Base-by-base conservation (phyloP, 2,797 vertebrate genomes). In the Neosilurus mollespiculum region DNA sequence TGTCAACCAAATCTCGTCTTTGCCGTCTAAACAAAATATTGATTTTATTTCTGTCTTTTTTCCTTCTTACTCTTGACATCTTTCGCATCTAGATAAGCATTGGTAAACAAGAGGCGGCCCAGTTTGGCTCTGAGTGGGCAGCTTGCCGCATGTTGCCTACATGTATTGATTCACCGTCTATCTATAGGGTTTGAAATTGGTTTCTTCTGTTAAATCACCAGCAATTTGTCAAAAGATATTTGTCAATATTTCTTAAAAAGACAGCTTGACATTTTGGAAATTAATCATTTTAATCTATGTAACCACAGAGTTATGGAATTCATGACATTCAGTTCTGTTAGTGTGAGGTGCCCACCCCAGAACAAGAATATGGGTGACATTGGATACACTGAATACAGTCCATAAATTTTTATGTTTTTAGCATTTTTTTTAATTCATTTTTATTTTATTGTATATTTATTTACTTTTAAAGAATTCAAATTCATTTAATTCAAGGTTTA, bases 21-120 rank as follows among this genome's bases (percentile, higher is more conserved):
- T 80, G 65, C 80, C 77, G 64, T 86, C 85, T 53, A 84, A 66
- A 81, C 34, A 71, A 84, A 88, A 80, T 81, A 85, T 67, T 72
- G 64, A 78, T 56, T 85, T 76, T 75, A 54, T 80, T 72, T 62
- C 81, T 30, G 61, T 54, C 24, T 86, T 81, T 78, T 16, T 18
- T 49, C 9, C 30, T n/a, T 49, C 61, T 54, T 34, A 83, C 58
- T 76, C 81, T 62, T 81, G 80, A 82, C 78, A 80, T 87, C 65
- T 83, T 82, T 78, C 59, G 53, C 62, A 77, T 85, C 81, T 62
- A 83, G 78, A 82, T 71, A 56, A 83, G 84, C 59, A 64, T 62
- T 80, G 58, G 73, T 77, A 83, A 87, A 83, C 84, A 80, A 83
- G 66, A 65, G 75, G 49, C 54, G 26, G 71, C 73, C 61, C 83